Conservation (phyloP, 1,140 invertebrate genomes). For the Eurosta solidaginis region DNA sequence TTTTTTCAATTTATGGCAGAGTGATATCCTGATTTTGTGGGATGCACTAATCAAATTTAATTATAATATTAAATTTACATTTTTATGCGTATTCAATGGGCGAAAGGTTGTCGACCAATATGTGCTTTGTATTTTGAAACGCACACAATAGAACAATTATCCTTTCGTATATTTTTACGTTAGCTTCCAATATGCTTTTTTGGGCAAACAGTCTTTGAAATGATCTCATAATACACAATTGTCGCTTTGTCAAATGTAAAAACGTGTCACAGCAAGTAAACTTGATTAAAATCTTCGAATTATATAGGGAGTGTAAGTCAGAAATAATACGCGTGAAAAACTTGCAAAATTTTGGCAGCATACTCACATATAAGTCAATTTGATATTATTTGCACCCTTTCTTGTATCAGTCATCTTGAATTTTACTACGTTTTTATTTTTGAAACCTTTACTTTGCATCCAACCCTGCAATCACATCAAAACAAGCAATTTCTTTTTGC, state of each 20-base stretch:
- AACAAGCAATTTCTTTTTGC: slow-evolving; percentile 29
- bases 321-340: background rate
- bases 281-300: slow-evolving; percentile 59
- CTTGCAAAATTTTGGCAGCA: background rate
- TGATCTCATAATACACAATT: background rate
- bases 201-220: background rate
- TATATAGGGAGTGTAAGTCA: slow-evolving; percentile 37
- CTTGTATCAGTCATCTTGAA: background rate
- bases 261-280: slow-evolving; percentile 58
- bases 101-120: background rate
- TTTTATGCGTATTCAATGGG: background rate
- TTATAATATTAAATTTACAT: slow-evolving; percentile 8
- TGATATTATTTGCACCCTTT: background rate
- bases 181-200: background rate
- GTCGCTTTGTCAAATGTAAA: slow-evolving; percentile 31
- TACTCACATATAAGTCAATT: background rate
- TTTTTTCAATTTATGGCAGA: no score
- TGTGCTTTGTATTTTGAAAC: background rate
- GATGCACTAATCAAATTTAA: slow-evolving; percentile 15
- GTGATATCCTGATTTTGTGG: slow-evolving; percentile 3
- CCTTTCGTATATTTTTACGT: background rate
- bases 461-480: slow-evolving; percentile 7
- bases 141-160: background rate
- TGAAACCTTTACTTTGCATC: background rate
- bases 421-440: background rate